Evolutionary conservation across 1,140 invertebrate genomes (phyloP), one percentile per base, ranked within the genome.

Genomic region (Drosophila micromelanica): DNA sequence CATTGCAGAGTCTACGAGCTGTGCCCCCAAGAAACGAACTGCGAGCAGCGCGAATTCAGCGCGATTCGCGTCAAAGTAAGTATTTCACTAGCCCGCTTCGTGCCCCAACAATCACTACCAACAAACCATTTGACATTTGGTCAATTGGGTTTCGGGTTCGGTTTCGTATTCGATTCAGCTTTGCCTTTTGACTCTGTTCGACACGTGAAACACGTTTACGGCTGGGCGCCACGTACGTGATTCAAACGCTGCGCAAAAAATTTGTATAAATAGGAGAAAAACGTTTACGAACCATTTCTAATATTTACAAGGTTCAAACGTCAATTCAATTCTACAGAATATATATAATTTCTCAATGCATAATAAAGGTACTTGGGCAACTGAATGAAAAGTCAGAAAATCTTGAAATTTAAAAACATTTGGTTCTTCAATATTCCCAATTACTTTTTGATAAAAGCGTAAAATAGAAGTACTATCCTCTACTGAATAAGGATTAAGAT

Each of bases 41-140:
- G 90, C 40, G 90, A 91, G 23, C 79, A 90, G 61, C 82, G 90
- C 15, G 90, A 90, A 67, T 91, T 90, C 54, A 90, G 76, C 65
- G 90, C 90, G 1, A 90, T 91, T 56, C 82, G 90, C 46, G 90
- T 81, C 42, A 91, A 89, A 85, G 90, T 91, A 69, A 85, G 90
- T 90, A 76, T 42, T n/a, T n/a, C n/a, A 78, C 59, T 45, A 56
- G 55, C 46, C 57, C 5, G 13, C 40, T 78, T 82, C 81, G 78
- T 82, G 82, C 78, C 71, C 38, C 52, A 63, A 57, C 27, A 37
- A 40, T 64, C 45, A 35, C 49, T 48, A 37, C 15, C 12, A 55
- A 38, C 51, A 43, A 64, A 55, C 48, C 42, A 48, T 57, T 59
- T 71, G 51, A 55, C 48, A 63, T 64, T 76, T 76, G 61, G 64